These are phyloP conservation scores for Cygnus atratus DNA, from an alignment of 2,113 vertebrate genomes.

Conservation along the genomic window DNA sequence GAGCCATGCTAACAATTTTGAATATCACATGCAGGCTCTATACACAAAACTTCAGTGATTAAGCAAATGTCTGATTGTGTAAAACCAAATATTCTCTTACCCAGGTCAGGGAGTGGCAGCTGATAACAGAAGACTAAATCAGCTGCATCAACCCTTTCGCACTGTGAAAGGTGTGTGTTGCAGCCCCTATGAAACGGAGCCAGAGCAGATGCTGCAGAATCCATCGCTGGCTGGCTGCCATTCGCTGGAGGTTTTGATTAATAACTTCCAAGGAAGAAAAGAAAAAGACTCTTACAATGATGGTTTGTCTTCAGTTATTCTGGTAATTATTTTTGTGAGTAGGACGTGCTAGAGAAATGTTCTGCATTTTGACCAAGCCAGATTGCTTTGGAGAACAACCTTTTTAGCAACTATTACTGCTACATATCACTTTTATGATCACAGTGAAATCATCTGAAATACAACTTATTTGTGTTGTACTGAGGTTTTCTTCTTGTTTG, in stretches of 20 bases:
- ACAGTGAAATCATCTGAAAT: not conserved
- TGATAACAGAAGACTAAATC: not conserved
- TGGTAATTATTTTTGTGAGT: slow-evolving; percentile 38
- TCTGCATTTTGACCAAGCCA: slow-evolving; percentile 2
- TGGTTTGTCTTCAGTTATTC: slow-evolving; percentile 35
- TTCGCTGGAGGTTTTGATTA: not conserved
- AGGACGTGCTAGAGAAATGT: not conserved
- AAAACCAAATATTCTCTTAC: not conserved
- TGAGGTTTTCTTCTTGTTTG: not conserved
- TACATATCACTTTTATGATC: slow-evolving; percentile 14
- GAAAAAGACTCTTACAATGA: slow-evolving; percentile 1
- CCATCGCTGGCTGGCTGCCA: not conserved
- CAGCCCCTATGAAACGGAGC: not conserved
- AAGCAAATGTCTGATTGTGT: not conserved
- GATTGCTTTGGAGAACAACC: not conserved
- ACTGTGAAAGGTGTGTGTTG: not conserved
- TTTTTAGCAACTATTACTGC: slow-evolving; percentile 30
- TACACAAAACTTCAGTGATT: not conserved
- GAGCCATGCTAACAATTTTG: not conserved
- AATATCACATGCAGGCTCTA: not conserved
- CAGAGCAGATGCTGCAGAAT: not conserved
- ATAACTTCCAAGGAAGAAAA: slow-evolving; percentile 29
- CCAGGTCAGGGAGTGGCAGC: not conserved
- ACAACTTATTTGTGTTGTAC: slow-evolving; percentile 22
- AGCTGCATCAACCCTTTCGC: not conserved